Evolutionary conservation across 2,888 invertebrate genomes (phyloP), one percentile per base, ranked within the genome.

Genomic region (Panzeria rudis): DNA sequence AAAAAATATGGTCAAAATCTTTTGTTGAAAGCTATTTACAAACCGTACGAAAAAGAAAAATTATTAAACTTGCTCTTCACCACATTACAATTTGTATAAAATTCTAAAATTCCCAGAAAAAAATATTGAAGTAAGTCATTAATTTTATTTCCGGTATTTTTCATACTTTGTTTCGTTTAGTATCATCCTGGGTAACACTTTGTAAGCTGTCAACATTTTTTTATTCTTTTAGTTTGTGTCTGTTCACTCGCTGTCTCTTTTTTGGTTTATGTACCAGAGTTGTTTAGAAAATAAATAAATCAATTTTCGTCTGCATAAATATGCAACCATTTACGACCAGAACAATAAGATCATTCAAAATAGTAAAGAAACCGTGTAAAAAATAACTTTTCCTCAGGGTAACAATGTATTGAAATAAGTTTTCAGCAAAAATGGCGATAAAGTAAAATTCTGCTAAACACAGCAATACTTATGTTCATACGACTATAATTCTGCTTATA

Each of bases 251-350:
- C 25, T 61, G 59, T 38, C 23, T 52, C 25, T 59, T 17, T 38
- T 68, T 66, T 44, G 44, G 1, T 47, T 59, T 25, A 23, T 71
- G 64, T 56, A 71, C n/a, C 62, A 17, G 4, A 71, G 64, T 64
- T 82, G 82, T 78, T 82, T 71, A 69, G 78, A 85, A 85, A 82
- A 82, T 82, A 84, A 72, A 84, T 84, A 85, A 85, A 85, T 85
- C 85, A 85, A 85, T 78, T 85, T 85, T 82, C 54, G 61, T 73
- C 80, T 80, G 76, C 80, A 71, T 61, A 77, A 76, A 84, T 82
- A 82, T 79, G 62, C 82, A 82, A 64, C 69, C 69, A 66, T 79
- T 78, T 73, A 78, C 68, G 17, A 79, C 50, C 85, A 78, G 59
- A 75, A 71, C 75, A 75, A 75, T 71, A 41, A 62, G 72, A 80